Evolutionary conservation across 2,888 invertebrate genomes (phyloP).

Genomic region (Isoperla grammatica): DNA sequence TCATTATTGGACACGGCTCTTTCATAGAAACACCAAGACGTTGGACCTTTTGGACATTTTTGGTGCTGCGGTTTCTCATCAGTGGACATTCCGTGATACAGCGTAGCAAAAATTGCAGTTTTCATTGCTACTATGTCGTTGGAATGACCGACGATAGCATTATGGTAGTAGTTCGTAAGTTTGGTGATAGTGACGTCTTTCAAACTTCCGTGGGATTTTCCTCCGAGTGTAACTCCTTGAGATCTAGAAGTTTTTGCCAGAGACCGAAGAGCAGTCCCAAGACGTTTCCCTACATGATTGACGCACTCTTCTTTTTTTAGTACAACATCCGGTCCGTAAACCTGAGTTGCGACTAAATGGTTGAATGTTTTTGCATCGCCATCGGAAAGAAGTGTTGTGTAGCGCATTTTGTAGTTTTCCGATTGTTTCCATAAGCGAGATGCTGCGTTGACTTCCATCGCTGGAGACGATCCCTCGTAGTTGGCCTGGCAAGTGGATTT

Average conservation of each 20-base stretch:
- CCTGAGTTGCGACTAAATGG: constrained; percentile 16
- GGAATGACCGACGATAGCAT: constrained; percentile 27
- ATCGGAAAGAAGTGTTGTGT: constrained; percentile 24
- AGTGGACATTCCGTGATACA: constrained; percentile 32
- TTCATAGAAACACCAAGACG: constrained; percentile 32
- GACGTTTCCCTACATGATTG: constrained; percentile 22
- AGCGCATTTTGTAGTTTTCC: constrained; percentile 9
- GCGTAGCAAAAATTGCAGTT: constrained; percentile 32
- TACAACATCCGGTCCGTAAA: constrained; percentile 9
- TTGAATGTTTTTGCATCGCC: constrained; percentile 19
- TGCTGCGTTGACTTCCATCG: no score
- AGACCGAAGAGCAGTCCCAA: constrained; percentile 18
- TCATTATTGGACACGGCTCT: constrained; percentile 19
- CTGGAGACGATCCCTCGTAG: no score
- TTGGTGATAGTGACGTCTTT: constrained; percentile 20
- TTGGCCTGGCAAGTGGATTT: no score
- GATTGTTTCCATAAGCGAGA: constrained; percentile 22
- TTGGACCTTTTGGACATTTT: constrained; percentile 27
- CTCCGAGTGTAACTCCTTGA: constrained; percentile 21
- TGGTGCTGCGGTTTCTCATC: constrained; percentile 33
- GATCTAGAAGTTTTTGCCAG: constrained; percentile 1
- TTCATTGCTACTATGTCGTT: constrained; percentile 28
- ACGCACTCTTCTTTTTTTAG: constrained; percentile 26
- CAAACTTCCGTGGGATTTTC: constrained; percentile 16
- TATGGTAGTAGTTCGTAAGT: constrained; percentile 27